Percentiles rank a stretch among this genome's conserved stretches.
Evolutionary conservation across 1,140 invertebrate genomes (phyloP).

Genomic region (Orchesella cincta): DNA sequence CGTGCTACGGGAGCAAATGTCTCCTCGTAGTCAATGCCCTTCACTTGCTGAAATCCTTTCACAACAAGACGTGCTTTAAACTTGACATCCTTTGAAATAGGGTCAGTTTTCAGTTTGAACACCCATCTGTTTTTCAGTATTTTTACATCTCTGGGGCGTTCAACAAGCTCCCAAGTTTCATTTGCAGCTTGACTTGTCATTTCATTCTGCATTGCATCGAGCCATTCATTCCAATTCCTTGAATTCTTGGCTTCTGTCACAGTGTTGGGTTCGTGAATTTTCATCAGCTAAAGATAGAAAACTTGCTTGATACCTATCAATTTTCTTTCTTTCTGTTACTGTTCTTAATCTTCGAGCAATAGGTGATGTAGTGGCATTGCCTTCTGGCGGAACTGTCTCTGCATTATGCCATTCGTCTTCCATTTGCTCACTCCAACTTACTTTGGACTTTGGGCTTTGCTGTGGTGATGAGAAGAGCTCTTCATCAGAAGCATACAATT

Average conservation of each 20-base stretch:
- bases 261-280: not conserved
- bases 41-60: constrained; percentile 37
- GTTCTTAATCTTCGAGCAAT: too few species aligned
- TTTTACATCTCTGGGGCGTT: constrained; percentile 36
- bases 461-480: too few species aligned
- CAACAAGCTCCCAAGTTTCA: constrained; percentile 37
- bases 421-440: too few species aligned
- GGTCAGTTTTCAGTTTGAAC: constrained; percentile 39
- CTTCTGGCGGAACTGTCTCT: too few species aligned
- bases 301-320: not conserved
- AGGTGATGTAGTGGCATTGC: too few species aligned
- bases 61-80: constrained; percentile 47
- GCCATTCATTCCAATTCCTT: constrained; percentile 24
- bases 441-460: too few species aligned
- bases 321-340: not conserved
- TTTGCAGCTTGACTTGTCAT: constrained; percentile 18
- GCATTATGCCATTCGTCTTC: too few species aligned
- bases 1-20: constrained; percentile 55
- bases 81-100: not conserved
- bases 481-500: too few species aligned
- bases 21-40: constrained; percentile 49
- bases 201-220: constrained; percentile 28
- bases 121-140: constrained; percentile 49
- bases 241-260: constrained; percentile 33
- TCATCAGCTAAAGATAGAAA: not conserved